Conservation (phyloP, 2,797 vertebrate species). For the Melanotaenia pygmaea region DNA sequence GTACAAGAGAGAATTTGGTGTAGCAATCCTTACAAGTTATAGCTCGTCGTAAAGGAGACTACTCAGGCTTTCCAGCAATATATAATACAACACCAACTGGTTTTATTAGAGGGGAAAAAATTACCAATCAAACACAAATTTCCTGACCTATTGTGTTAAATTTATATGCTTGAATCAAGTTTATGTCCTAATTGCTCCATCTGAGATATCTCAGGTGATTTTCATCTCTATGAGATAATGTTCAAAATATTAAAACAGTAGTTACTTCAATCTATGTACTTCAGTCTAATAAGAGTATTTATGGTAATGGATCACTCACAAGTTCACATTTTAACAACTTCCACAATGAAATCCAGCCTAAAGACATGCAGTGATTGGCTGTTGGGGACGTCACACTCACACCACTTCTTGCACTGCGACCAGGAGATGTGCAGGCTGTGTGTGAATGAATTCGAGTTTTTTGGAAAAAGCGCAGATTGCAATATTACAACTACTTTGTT, state of each 20-base stretch:
- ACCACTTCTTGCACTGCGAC: conserved; percentile 80
- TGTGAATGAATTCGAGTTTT: conserved; percentile 53
- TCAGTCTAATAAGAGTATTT: no score
- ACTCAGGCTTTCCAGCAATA: no score
- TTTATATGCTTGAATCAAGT: background rate
- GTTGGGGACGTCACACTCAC: conserved; percentile 74
- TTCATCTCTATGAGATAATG: no score
- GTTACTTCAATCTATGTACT: no score
- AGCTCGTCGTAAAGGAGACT: no score
- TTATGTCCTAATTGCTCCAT: background rate
- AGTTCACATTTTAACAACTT: background rate
- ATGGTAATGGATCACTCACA: background rate
- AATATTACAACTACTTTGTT: background rate
- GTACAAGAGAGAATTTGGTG: no score
- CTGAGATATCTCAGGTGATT: background rate
- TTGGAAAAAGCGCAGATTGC: background rate
- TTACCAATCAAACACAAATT: no score
- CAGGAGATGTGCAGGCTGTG: conserved; percentile 23
- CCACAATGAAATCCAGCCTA: conserved; percentile 62
- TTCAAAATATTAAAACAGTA: background rate
- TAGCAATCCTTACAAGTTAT: no score
- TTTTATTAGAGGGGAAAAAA: background rate
- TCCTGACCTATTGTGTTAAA: no score
- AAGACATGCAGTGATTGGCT: conserved; percentile 58
- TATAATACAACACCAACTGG: no score